Percentiles rank a stretch among this genome's conserved stretches.
Conservation (phyloP, 2,113 vertebrate genomes). For the Alligator mississippiensis region DNA sequence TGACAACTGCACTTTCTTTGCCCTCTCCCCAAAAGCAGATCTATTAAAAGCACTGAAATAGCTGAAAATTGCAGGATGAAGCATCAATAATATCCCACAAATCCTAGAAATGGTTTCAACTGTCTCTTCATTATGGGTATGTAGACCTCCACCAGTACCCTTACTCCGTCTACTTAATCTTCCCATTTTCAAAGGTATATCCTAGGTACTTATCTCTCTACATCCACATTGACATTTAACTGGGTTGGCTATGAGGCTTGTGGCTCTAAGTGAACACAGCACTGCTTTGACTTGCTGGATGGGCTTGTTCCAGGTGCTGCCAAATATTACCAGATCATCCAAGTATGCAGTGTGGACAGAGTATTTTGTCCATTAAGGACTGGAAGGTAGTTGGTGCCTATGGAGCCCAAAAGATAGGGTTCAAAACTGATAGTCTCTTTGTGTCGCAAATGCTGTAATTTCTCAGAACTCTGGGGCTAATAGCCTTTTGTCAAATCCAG, state of each 20-base stretch:
- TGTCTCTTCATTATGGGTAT: neutral
- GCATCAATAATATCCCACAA: too few relatives aligned
- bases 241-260: too few relatives aligned
- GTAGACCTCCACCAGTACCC: neutral
- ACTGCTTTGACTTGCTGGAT: too few relatives aligned
- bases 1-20: too few relatives aligned
- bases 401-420: neutral
- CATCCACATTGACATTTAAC: too few relatives aligned
- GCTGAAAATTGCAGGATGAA: too few relatives aligned
- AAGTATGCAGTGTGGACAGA: too few relatives aligned
- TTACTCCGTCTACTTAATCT: neutral
- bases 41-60: neutral
- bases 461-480: neutral
- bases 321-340: too few relatives aligned
- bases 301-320: too few relatives aligned
- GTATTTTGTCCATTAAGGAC: neutral
- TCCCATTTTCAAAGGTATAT: neutral
- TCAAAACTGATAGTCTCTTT: neutral
- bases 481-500: neutral
- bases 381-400: neutral
- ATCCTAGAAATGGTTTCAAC: neutral
- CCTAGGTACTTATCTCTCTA: neutral
- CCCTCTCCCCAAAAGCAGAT: too few relatives aligned
- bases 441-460: neutral
- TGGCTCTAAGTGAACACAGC: too few relatives aligned